Conservation (phyloP, 1,140 invertebrate species). For the Diachasma alloeum region DNA sequence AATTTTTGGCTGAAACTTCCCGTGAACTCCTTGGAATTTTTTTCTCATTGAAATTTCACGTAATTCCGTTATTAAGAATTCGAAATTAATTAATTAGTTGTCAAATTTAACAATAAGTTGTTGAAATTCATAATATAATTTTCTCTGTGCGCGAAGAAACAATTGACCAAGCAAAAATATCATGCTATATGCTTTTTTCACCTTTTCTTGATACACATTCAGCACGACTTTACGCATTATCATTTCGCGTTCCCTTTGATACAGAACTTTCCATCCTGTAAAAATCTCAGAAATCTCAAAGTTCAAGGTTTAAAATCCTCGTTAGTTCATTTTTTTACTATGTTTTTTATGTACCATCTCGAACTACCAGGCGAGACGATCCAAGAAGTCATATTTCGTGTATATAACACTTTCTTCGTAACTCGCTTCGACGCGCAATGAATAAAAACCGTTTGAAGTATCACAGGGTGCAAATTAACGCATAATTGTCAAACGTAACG, state of each 20-base stretch:
- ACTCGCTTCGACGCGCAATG: conserved; percentile 60
- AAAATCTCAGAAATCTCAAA: conserved; percentile 36
- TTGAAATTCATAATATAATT: too few relatives aligned
- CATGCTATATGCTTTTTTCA: conserved; percentile 46
- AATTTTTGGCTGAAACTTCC: too few relatives aligned
- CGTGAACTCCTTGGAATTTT: too few relatives aligned
- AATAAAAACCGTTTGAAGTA: conserved; percentile 67
- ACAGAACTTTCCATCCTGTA: conserved; percentile 33
- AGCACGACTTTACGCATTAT: conserved; percentile 56
- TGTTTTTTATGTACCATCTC: neutral
- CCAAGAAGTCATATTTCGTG: conserved; percentile 24
- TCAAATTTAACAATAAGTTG: too few relatives aligned
- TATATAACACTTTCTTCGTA: conserved; percentile 42
- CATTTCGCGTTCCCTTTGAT: conserved; percentile 60
- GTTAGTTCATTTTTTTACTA: neutral
- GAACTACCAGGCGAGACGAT: conserved; percentile 42
- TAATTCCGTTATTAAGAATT: too few relatives aligned
- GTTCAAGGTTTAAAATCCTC: conserved; percentile 42
- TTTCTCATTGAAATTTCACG: too few relatives aligned
- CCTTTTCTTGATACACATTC: conserved; percentile 61
- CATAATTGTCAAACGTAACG: conserved; percentile 67
- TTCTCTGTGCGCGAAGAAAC: too few relatives aligned
- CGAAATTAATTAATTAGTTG: too few relatives aligned
- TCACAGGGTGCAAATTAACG: conserved; percentile 64
- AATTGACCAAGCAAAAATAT: too few relatives aligned